phyloP scores from a whole-genome alignment of 2,113 vertebrate species.

The Cryptoleucopteryx plumbea region DNA sequence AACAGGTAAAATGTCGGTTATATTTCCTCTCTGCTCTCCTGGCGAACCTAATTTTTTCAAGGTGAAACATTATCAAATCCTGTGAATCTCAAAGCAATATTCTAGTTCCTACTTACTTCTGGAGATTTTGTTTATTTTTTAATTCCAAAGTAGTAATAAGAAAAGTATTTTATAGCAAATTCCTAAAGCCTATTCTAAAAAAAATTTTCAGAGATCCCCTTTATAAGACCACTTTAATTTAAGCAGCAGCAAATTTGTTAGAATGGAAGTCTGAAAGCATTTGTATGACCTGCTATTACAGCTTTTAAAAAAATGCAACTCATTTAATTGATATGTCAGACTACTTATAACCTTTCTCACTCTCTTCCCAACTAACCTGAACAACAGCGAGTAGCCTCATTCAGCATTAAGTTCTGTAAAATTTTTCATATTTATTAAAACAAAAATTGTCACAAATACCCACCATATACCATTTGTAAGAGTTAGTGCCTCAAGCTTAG shows the following conservation, averaged over 20 bases:
- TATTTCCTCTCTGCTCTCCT: neutral
- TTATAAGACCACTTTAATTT: slow-evolving; percentile 13
- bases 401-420: neutral
- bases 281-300: neutral
- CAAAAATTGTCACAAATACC: neutral
- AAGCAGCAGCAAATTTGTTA: slow-evolving; percentile 14
- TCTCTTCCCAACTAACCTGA: neutral
- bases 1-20: neutral
- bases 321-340: neutral
- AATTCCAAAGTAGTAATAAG: slow-evolving; percentile 22
- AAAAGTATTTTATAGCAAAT: slow-evolving; percentile 53
- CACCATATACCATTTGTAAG: slow-evolving; percentile 27
- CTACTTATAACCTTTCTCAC: neutral
- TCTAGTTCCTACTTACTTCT: slow-evolving; percentile 5
- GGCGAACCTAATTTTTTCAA: neutral
- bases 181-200: slow-evolving; percentile 11
- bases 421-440: slow-evolving; percentile 28
- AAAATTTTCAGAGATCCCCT: slow-evolving; percentile 12
- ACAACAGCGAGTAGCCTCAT: neutral
- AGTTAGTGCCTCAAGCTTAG: slow-evolving; percentile 45
- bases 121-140: neutral
- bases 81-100: slow-evolving; percentile 10
- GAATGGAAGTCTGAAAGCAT: slow-evolving; percentile 13
- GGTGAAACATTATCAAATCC: neutral
- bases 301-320: slow-evolving; percentile 8